Evolutionary conservation across 2,888 invertebrate species (phyloP), one percentile per base, ranked within the genome.

Genomic region (Diogma glabrata): DNA sequence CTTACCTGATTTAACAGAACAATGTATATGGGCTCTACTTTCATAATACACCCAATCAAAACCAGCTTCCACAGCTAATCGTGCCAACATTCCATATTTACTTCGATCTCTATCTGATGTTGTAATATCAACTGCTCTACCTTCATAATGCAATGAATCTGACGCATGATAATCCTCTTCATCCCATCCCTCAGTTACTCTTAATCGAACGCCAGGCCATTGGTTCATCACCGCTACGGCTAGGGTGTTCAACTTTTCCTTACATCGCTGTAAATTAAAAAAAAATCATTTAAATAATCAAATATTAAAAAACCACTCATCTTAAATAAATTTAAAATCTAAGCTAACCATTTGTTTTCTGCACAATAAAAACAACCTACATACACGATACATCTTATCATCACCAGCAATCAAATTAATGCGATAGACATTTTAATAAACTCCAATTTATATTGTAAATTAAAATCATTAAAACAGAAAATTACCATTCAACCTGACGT

Each of bases 1-100:
- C 76, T 72, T 76, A 96, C 96, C 95, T 78, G 95, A 92, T 75
- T 93, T 94, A 56, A 95, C 95, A 54, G 94, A 94, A 72, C 93
- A 94, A 73, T 96, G 95, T 63, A 96, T 93, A 70, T 95, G 91
- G 14, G 88, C 84, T 59, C 92, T 78, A 67, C 90, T 89, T 72
- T 94, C 93, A 69, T 94, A 96, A 75, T 88, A 93, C 56, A 96
- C 96, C 94, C 94, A 96, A 76, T 96, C 95, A 77, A 96, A 96
- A 63, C 95, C 95, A 22, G 95, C 94, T 70, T 95, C 93, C 54
- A 93, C 91, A 1, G 96, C 96, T 52, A 96, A 77, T 54, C 95
- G 75, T 45, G 95, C 96, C 64, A 96, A 76, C 91, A 95, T 91
- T 58, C 95, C 95, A 72, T 93, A 88, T 75, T 95, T 95, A 69